phyloP scores from a whole-genome alignment of 2,113 vertebrate genomes.

The Triplophysa siluroides region DNA sequence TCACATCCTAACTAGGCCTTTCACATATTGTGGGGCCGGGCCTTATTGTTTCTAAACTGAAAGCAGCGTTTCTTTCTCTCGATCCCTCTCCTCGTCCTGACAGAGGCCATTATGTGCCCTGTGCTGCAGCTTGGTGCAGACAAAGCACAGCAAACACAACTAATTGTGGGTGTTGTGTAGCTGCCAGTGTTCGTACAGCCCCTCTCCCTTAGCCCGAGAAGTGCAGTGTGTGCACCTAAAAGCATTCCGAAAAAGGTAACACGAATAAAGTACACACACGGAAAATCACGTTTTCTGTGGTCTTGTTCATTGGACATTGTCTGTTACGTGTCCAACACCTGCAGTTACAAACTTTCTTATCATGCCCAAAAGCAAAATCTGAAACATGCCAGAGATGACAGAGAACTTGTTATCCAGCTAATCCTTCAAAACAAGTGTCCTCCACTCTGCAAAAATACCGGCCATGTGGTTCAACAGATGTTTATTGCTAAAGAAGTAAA shows the following conservation, averaged over 20 bases:
- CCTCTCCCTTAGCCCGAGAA: conserved; percentile 46
- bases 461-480: conserved; percentile 28
- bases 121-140: conserved; percentile 52
- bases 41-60: conserved; percentile 56
- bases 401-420: conserved; percentile 5
- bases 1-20: conserved; percentile 46
- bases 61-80: conserved; percentile 48
- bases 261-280: background rate
- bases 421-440: conserved; percentile 41
- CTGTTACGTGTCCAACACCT: conserved; percentile 45
- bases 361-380: conserved; percentile 23
- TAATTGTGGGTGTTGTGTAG: conserved; percentile 61
- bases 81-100: conserved; percentile 35
- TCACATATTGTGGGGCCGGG: conserved; percentile 37
- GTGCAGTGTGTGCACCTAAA: conserved; percentile 35
- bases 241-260: background rate
- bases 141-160: conserved; percentile 56
- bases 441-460: conserved; percentile 7
- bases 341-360: conserved; percentile 27
- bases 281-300: conserved; percentile 14
- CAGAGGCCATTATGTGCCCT: conserved; percentile 55
- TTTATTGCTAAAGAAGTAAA: conserved; percentile 7
- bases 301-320: conserved; percentile 15
- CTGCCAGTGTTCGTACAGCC: conserved; percentile 52
- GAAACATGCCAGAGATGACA: conserved; percentile 16